phyloP scores from a whole-genome alignment of 2,113 vertebrate species.

The Camarhynchus parvulus region DNA sequence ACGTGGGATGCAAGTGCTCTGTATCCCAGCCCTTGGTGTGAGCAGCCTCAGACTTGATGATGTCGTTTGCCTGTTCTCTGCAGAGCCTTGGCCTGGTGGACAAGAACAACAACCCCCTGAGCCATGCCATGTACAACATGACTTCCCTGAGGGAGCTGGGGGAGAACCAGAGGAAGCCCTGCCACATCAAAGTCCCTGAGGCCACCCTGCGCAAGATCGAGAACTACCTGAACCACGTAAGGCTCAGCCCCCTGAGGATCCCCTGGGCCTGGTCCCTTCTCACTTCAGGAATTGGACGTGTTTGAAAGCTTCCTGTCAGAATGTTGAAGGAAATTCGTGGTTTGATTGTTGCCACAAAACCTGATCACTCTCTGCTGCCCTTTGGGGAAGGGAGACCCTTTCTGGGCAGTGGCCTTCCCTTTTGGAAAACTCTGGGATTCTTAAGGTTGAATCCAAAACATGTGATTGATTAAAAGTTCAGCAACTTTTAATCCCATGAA shows the following conservation, averaged over 20 bases:
- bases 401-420: background rate
- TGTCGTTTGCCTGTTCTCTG: background rate
- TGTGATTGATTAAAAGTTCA: background rate
- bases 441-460: background rate
- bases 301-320: background rate
- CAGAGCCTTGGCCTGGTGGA: slow-evolving; percentile 91
- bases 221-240: slow-evolving; percentile 85
- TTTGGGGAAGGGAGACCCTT: background rate
- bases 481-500: rapidly evolving
- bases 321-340: background rate
- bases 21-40: rapidly evolving
- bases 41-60: background rate
- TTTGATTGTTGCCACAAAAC: background rate
- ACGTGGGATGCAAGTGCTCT: rapidly evolving
- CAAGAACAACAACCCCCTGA: slow-evolving; percentile 88
- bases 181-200: slow-evolving; percentile 83
- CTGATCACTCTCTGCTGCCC: background rate
- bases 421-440: background rate
- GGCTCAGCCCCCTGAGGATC: background rate
- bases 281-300: background rate
- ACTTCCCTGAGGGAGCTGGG: slow-evolving; percentile 83
- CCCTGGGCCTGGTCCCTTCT: background rate
- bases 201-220: slow-evolving; percentile 82
- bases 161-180: slow-evolving; percentile 82
- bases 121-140: slow-evolving; percentile 90